Base-by-base conservation (phyloP, 2,113 vertebrate genomes). In the Uria lomvia region DNA sequence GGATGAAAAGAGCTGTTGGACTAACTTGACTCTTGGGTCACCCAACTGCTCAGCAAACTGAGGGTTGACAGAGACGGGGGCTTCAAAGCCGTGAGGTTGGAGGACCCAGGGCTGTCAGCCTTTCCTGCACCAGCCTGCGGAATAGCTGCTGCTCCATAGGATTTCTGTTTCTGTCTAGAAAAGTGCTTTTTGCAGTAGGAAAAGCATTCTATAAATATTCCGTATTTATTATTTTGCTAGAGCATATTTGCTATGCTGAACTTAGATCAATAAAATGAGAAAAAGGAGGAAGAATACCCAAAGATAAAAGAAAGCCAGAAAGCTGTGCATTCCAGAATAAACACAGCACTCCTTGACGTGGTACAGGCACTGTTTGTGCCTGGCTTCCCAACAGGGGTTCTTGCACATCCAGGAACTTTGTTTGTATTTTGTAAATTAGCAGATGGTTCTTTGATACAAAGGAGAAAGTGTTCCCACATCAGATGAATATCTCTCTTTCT, bases 401-500 rank as follows among this genome's bases (percentile, higher is more conserved):
- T 78, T 94, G 95, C 93, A 93, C 91, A 97, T 95, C 96, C 86
- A 95, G 82, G 86, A 92, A 97, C 92, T 97, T 96, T 97, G 93
- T 97, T 97, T 97, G 89, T 94, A 72, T 97, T 97, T 97, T 97
- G 93, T 93, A 91, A 97, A 97, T 97, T 97, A 97, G 92, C 94
- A 97, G 96, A 97, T 97, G 95, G 95, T 66, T 95, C 96, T 97
- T 96, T 97, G 97, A 97, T 97, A 96, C 77, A 94, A 85, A 93
- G 87, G 60, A 79, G 73, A 83, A 95, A 83, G 67, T 70, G 70
- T 96, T 96, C 71, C 92, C 88, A 88, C 82, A 66, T 96, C 86
- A 92, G 70, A 90, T 50, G 1, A 85, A 47, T 62, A 15, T 84
- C 60, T 75, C 23, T 91, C 34, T 96, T 30, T 75, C 78, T 93